Base-by-base conservation (phyloP, 2,113 vertebrate genomes). In the Brachyistius frenatus region DNA sequence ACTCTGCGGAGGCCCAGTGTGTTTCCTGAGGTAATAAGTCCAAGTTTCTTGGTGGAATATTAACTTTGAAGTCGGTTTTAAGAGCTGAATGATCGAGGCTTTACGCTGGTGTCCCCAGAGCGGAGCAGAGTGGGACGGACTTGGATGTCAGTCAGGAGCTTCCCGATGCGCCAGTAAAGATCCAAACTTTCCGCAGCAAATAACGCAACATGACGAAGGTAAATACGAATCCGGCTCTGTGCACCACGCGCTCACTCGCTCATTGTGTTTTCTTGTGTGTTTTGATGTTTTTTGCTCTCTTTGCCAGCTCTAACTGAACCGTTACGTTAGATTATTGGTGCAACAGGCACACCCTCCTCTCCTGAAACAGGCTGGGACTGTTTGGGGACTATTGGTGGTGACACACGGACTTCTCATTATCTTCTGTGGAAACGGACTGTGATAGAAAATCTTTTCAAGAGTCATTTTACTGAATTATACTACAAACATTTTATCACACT, bases 11-110 rank as follows among this genome's bases (percentile, higher is more conserved):
- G 30, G 2, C 16, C 6, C 1, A 0, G 54, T 16, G 35, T 1
- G 2, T 11, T 16, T 68, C 30, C 44, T 2, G 15, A 10, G 57
- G 15, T 11, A 23, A 55, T 9, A n/a, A 63, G 69, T 36, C 39
- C 63, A n/a, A 13, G 47, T 52, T 81, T 3, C 3, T 5, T 49
- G 70, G 90, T 93, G 77, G 57, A 92, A 92, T 47, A 94, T 93
- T 94, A 92, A 93, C 91, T 66, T 70, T 61, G 6, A 13, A 31
- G n/a, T 15, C 5, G 1, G 7, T 15, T 64, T 50, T 30, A 23
- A 49, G 36, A 54, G 50, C 15, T 61, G 64, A 77, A 81, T 78
- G 52, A 58, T 15, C 50, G 60, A 35, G 52, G 57, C 7, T 67
- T 23, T 30, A 16, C 57, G 5, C 41, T 31, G 16, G 67, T 54